Conservation (phyloP, 92 coral and sea anemone species). For the Palythoa grandiflora region DNA sequence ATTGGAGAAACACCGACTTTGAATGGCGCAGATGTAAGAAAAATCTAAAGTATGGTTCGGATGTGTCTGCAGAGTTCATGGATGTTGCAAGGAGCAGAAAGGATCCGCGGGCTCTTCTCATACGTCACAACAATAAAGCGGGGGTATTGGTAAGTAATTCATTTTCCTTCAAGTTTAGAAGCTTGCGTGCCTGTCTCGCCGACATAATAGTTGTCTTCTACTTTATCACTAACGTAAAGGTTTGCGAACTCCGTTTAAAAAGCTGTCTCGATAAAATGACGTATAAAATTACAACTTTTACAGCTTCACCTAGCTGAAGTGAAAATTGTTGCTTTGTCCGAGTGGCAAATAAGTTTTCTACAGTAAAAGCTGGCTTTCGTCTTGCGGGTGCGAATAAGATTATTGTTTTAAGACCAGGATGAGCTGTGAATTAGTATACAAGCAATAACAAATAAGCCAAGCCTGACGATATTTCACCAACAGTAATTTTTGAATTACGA, state of each 20-base stretch:
- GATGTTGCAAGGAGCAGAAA: slow-evolving; percentile 56
- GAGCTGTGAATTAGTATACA: neutral
- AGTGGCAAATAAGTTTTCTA: neutral
- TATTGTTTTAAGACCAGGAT: neutral
- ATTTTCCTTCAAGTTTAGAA: neutral
- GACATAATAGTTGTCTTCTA: neutral
- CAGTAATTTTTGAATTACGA: neutral
- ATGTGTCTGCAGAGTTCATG: slow-evolving; percentile 80
- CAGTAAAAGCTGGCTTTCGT: neutral
- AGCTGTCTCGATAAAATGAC: slow-evolving; percentile 9
- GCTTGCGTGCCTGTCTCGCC: neutral
- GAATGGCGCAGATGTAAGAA: slow-evolving; percentile 81
- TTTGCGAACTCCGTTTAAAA: neutral
- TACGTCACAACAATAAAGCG: slow-evolving; percentile 89
- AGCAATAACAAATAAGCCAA: neutral
- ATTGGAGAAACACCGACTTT: slow-evolving; percentile 51
- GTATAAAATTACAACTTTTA: neutral
- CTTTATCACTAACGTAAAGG: neutral
- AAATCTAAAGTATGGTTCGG: slow-evolving; percentile 76
- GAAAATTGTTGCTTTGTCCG: neutral
- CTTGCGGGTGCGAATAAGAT: slow-evolving; percentile 1
- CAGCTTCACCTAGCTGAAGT: neutral
- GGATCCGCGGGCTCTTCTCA: slow-evolving; percentile 83
- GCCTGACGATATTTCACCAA: neutral
- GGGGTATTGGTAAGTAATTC: slow-evolving; percentile 82